Base-by-base conservation (phyloP, 2,888 invertebrate genomes). In the Carterocephalus palaemon region DNA sequence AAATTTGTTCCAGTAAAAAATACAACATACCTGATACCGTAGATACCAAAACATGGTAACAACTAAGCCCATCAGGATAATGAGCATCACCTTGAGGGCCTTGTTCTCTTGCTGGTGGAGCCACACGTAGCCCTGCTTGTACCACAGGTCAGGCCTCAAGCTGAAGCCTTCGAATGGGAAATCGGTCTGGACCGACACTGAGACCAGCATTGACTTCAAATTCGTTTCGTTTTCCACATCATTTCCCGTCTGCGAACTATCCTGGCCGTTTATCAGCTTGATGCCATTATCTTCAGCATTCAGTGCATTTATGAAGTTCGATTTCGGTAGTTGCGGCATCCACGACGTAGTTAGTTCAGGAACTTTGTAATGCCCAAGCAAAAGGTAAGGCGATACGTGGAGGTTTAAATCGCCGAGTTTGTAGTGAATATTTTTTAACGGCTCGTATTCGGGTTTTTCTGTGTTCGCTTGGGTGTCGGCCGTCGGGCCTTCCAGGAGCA, bases 41-140 rank as follows among this genome's bases (percentile, higher is more conserved):
- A 93, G 88, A 67, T 93, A 93, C 92, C 92, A 93, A 67, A 92
- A 91, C 90, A 93, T 90, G 10, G 90, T 88, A 47, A 93, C 85
- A 45, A 93, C 90, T 50, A 91, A 86, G 32, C 92, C 90, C 17
- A 91, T 86, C 32, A 93, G 79, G 41, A 93, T 88, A 19, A 93
- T 90, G 1, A 94, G 70, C 10, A 90, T 88, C 29, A 93, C 83
- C 72, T 93, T 93, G 1, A 93, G 73, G 2, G 89, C 91, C 62
- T 92, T 92, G 65, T 93, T 93, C 56, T 94, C 94, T 60, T 94
- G 93, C 59, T 92, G 92, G 62, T 91, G 90, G 0, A 93, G 73
- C 93, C 93, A 94, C 6, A 78, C 59, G 52, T 89, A 88, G 1
- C 77, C 60, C 47, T 71, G 67, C 45, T 82, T 81, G 59, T 82